Percentiles rank a stretch among this genome's conserved stretches.
phyloP scores from a whole-genome alignment of 2,888 invertebrate species.

The Ganaspis brasiliensis region DNA sequence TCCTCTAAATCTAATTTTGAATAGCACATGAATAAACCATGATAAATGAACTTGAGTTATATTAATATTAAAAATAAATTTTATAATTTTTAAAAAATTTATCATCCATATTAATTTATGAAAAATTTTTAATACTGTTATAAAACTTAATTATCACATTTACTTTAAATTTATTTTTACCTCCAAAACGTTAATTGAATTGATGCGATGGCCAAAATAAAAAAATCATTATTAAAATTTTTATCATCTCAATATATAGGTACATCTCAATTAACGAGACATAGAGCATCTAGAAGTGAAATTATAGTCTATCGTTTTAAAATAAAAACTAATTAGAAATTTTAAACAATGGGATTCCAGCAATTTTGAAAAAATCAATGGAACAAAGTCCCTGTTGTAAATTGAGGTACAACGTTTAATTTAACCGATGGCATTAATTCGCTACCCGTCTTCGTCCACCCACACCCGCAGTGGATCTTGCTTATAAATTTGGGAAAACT shows the following conservation, averaged over 20 bases:
- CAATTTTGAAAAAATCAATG: constrained; percentile 16
- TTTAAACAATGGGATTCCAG: background rate
- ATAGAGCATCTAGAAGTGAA: too few species aligned
- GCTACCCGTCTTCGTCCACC: constrained; percentile 68
- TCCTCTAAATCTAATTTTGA: constrained; percentile 13
- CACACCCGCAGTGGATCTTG: constrained; percentile 66
- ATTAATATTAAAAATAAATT: background rate
- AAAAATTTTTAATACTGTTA: too few species aligned
- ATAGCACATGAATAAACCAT: background rate
- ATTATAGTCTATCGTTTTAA: background rate
- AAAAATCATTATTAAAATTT: too few species aligned
- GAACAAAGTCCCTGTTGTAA: constrained; percentile 54
- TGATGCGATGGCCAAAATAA: too few species aligned
- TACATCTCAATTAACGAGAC: too few species aligned
- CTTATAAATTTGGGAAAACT: constrained; percentile 78
- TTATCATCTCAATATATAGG: too few species aligned
- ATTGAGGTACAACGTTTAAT: constrained; percentile 69
- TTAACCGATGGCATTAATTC: constrained; percentile 74
- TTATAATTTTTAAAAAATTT: background rate
- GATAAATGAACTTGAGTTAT: background rate
- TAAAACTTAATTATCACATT: too few species aligned
- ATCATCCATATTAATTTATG: too few species aligned
- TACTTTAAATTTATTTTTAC: too few species aligned
- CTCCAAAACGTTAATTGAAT: too few species aligned
- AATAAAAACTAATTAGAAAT: background rate